phyloP scores from a whole-genome alignment of 2,113 vertebrate species.

The Myocastor coypus region DNA sequence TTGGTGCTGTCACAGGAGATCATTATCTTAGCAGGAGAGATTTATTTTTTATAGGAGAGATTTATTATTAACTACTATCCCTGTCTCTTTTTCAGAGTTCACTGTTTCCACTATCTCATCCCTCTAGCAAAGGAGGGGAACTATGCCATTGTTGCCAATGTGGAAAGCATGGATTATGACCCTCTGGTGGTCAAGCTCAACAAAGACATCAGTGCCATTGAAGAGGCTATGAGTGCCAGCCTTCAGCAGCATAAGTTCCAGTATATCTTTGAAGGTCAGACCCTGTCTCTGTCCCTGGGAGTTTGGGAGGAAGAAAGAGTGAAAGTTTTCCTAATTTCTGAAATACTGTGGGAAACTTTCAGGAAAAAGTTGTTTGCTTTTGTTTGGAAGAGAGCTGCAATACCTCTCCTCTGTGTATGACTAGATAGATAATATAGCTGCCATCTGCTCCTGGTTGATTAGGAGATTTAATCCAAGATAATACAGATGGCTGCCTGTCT shows the following conservation, averaged over 20 bases:
- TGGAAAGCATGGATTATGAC: slow-evolving; percentile 99
- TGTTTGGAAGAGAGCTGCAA: background rate
- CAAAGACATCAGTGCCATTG: slow-evolving; percentile 98
- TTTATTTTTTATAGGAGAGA: background rate
- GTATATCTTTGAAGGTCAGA: slow-evolving; percentile 98
- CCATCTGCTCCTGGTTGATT: background rate
- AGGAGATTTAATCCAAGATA: slow-evolving; percentile 21
- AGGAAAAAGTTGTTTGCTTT: fast-evolving
- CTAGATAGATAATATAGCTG: background rate
- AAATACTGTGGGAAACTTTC: background rate
- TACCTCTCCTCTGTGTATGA: fast-evolving
- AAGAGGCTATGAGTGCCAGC: slow-evolving; percentile 96
- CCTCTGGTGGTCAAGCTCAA: slow-evolving; percentile 97
- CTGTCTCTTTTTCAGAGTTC: slow-evolving; percentile 88
- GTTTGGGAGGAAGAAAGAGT: background rate
- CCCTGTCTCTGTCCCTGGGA: background rate
- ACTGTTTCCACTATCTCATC: slow-evolving; percentile 99
- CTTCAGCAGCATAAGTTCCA: slow-evolving; percentile 99
- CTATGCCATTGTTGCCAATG: slow-evolving; percentile 98
- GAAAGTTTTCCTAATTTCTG: background rate
- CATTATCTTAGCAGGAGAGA: background rate
- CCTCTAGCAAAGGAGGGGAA: slow-evolving; percentile 97
- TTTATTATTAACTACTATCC: background rate
- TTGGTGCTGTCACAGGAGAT: background rate
- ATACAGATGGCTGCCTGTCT: slow-evolving; percentile 30